These are phyloP conservation scores for Drosophila mercatorum DNA, from an alignment of 2,888 invertebrate species.

Conservation along the genomic window DNA sequence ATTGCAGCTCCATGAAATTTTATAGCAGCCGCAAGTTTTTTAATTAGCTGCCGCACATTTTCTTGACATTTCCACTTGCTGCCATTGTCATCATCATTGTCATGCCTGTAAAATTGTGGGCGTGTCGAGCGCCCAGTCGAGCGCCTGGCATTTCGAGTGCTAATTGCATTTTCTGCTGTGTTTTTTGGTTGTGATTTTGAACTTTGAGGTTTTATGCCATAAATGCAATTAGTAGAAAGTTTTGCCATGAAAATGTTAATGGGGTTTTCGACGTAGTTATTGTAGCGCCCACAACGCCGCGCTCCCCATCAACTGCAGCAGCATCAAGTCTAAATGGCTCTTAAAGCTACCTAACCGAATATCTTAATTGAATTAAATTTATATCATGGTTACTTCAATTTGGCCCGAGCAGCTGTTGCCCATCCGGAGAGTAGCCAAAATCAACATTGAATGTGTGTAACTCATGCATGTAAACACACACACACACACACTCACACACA, in stretches of 20 bases:
- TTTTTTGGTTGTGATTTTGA: slow-evolving; percentile 60
- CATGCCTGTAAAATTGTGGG: slow-evolving; percentile 37
- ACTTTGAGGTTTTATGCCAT: slow-evolving; percentile 58
- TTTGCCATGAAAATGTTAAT: slow-evolving; percentile 62
- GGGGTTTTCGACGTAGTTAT: slow-evolving; percentile 43
- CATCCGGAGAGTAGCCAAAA: slow-evolving; percentile 32
- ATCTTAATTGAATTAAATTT: slow-evolving; percentile 61
- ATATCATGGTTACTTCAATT: slow-evolving; percentile 31
- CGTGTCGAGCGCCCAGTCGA: slow-evolving; percentile 20
- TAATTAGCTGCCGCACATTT: slow-evolving; percentile 72
- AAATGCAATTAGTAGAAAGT: slow-evolving; percentile 66
- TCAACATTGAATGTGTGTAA: slow-evolving; percentile 40
- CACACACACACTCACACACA: slow-evolving; percentile 2
- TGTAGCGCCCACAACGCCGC: slow-evolving; percentile 2
- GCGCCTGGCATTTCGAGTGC: slow-evolving; percentile 54
- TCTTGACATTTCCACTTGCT: slow-evolving; percentile 66
- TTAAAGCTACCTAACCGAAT: slow-evolving; percentile 33
- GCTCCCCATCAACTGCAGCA: neutral
- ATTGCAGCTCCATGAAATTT: slow-evolving; percentile 48
- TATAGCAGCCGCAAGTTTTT: slow-evolving; percentile 65
- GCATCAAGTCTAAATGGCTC: slow-evolving; percentile 1
- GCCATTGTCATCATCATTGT: slow-evolving; percentile 54
- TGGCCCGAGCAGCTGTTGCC: neutral
- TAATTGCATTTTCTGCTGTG: slow-evolving; percentile 66
- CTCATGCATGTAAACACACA: slow-evolving; percentile 26